A percentile compares a stretch with the other conserved stretches of the same genome.
Conservation (phyloP, 2,888 invertebrate genomes). For the Drosophila vallismaia region DNA sequence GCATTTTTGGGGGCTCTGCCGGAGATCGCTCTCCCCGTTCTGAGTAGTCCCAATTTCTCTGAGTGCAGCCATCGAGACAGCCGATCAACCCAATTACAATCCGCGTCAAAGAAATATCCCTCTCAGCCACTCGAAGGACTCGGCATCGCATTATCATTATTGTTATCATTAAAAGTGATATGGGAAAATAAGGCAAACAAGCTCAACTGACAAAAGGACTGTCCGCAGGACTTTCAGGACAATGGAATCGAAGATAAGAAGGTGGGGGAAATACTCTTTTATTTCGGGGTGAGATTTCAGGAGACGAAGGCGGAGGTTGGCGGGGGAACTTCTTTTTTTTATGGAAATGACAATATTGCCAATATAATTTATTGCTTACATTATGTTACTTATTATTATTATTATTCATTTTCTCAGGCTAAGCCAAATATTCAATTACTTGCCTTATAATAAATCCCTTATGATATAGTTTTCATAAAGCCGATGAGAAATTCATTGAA, state of each 20-base stretch:
- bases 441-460: not conserved
- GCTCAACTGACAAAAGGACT: slow-evolving; percentile 5
- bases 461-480: too few species aligned
- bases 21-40: not conserved
- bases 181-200: slow-evolving; percentile 29
- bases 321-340: too few species aligned
- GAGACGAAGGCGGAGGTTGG: too few species aligned
- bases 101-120: slow-evolving; percentile 54
- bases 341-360: not conserved
- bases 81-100: slow-evolving; percentile 63
- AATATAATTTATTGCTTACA: not conserved
- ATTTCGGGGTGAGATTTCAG: not conserved
- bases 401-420: not conserved
- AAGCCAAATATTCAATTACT: not conserved
- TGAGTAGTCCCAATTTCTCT: slow-evolving; percentile 20
- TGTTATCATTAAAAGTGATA: slow-evolving; percentile 41
- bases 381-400: not conserved
- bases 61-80: slow-evolving; percentile 42
- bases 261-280: not conserved
- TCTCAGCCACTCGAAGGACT: not conserved
- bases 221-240: slow-evolving; percentile 11
- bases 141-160: slow-evolving; percentile 35
- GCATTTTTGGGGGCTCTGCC: slow-evolving; percentile 22
- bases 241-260: slow-evolving; percentile 14
- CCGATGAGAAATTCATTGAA: not conserved